A percentile compares a stretch with the other conserved stretches of the same genome.
Conservation (phyloP, 1,140 invertebrate genomes). For the Apis florea region DNA sequence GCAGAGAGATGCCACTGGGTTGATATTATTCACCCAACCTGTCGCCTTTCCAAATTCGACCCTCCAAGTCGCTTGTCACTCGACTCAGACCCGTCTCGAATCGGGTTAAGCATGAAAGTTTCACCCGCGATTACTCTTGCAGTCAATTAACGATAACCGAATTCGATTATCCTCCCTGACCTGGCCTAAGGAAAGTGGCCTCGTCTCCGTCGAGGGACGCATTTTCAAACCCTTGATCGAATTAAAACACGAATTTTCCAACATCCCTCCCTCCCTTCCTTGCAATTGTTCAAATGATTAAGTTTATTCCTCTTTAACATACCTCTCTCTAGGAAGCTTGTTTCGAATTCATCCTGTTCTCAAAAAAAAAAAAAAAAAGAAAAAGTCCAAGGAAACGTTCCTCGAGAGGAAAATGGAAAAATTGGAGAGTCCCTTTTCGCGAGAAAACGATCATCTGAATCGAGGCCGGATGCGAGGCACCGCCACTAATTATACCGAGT, state of each 20-base stretch:
- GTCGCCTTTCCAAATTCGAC: background rate
- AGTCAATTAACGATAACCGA: slow-evolving; percentile 61
- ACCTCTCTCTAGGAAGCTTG: no score
- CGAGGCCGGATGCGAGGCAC: slow-evolving; percentile 68
- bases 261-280: no score
- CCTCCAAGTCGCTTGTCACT: slow-evolving; percentile 51
- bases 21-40: slow-evolving; percentile 10
- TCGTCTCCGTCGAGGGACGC: slow-evolving; percentile 53
- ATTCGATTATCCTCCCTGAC: slow-evolving; percentile 68
- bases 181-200: slow-evolving; percentile 64
- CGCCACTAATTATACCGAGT: slow-evolving; percentile 69
- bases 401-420: background rate
- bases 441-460: slow-evolving; percentile 60
- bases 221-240: background rate
- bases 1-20: background rate
- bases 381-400: no score
- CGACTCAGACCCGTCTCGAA: slow-evolving; percentile 39
- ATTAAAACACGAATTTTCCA: slow-evolving; percentile 10
- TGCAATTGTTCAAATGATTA: no score
- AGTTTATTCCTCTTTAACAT: no score
- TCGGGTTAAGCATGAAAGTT: slow-evolving; percentile 60
- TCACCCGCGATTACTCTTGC: slow-evolving; percentile 58
- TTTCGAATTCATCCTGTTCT: no score
- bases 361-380: no score
- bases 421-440: slow-evolving; percentile 43